Evolutionary conservation across 2,888 invertebrate species (phyloP), one percentile per base, ranked within the genome.

Genomic region (Limnephilus marmoratus): DNA sequence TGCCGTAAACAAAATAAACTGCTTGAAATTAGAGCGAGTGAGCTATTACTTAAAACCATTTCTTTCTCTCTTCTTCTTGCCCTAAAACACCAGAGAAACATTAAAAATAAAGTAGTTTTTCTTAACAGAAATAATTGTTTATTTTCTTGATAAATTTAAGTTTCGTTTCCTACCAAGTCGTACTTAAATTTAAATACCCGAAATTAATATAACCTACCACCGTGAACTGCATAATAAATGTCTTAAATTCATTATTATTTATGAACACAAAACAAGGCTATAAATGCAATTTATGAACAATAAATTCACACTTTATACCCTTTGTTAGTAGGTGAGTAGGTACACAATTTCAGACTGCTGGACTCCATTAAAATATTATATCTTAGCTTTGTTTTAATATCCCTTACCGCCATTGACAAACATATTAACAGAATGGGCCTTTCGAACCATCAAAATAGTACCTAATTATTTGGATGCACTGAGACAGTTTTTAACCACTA

Each of bases 351-450:
- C 53, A 53, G 18, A 31, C 31, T 24, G 7, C 4, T 68, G 68
- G n/a, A 68, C 68, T 9, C 53, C 86, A 86, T 86, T 49, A 86
- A 86, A 86, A 86, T 86, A 13, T 86, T 86, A 86, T 86, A 86
- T 86, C 49, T 86, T 29, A n/a, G 49, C n/a, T n/a, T 41, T 37
- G 86, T 29, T 49, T 86, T 86, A 49, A 86, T 86, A 86, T 53
- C 29, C 45, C 24, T 34, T 85, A n/a, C 2, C 1, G 41, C 3
- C n/a, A 1, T 41, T 18, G 24, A n/a, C 18, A 85, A 5, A 85
- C 18, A 41, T 7, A 24, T 29, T 12, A 24, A 68, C 68, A n/a
- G 24, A 24, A n/a, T 24, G 24, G 68, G 68, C 68, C 68, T 24
- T 53, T 24, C 9, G 7, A n/a, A 2, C 24, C 24, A 7, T 9